A percentile compares a stretch with the other conserved stretches of the same genome.
phyloP scores from a whole-genome alignment of 2,113 vertebrate species.

The Siniperca chuatsi region DNA sequence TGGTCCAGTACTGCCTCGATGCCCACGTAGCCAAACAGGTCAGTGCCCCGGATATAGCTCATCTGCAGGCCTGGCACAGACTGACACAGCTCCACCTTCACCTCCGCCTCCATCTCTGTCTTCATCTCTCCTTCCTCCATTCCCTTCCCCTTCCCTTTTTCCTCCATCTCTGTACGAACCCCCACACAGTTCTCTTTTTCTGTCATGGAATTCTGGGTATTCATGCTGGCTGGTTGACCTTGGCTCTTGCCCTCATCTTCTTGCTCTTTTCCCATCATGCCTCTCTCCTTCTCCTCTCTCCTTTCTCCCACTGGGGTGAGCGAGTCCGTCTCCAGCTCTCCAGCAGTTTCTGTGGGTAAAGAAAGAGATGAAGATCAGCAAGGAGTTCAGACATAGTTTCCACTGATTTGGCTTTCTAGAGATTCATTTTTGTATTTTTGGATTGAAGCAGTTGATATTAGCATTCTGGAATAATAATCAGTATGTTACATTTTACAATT shows the following conservation, averaged over 20 bases:
- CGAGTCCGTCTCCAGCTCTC: constrained; percentile 63
- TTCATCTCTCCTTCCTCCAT: constrained; percentile 54
- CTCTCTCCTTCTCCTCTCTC: constrained; percentile 52
- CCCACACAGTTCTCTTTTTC: constrained; percentile 16
- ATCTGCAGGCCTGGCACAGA: constrained; percentile 52
- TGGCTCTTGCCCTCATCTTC: constrained; percentile 15
- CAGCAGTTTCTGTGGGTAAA: constrained; percentile 62
- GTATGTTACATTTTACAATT: neutral
- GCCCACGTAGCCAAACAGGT: constrained; percentile 91
- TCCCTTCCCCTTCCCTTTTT: constrained; percentile 56
- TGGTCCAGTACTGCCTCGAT: constrained; percentile 96
- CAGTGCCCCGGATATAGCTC: constrained; percentile 75
- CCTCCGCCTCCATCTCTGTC: constrained; percentile 44
- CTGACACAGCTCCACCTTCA: constrained; percentile 50
- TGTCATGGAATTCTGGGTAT: neutral
- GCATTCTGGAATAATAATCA: neutral
- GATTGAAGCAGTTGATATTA: neutral
- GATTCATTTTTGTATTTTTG: neutral
- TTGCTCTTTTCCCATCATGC: constrained; percentile 30
- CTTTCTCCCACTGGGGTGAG: constrained; percentile 78
- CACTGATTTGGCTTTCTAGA: neutral
- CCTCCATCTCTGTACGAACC: constrained; percentile 47
- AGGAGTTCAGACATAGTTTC: neutral
- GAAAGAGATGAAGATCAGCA: neutral
- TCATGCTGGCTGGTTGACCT: neutral